phyloP scores from a whole-genome alignment of 2,888 invertebrate species.

The Acleris holmiana region DNA sequence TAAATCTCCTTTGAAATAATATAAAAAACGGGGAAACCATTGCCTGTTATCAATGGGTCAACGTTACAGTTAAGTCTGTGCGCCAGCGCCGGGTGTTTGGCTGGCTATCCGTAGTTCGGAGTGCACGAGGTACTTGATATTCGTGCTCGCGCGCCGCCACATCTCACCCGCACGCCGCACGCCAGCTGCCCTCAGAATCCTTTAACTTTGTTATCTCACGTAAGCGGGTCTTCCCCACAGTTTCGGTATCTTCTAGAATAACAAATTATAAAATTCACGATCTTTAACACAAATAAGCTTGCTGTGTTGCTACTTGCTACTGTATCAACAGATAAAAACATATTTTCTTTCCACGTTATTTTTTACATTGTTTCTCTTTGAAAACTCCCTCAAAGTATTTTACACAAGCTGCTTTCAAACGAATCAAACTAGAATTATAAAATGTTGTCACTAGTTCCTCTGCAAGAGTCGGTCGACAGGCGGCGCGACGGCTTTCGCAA shows the following conservation, averaged over 20 bases:
- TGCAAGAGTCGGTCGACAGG: constrained; percentile 22
- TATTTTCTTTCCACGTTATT: not conserved
- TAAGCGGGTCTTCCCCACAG: constrained; percentile 55
- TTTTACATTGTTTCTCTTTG: not conserved
- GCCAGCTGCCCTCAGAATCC: constrained; percentile 67
- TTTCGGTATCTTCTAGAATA: constrained; percentile 53
- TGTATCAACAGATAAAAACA: too few species aligned
- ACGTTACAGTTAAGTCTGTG: constrained; percentile 1
- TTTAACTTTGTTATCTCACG: constrained; percentile 71
- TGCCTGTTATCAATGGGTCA: not conserved
- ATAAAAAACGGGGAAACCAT: too few species aligned
- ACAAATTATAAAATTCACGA: constrained; percentile 46
- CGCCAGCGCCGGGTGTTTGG: constrained; percentile 1
- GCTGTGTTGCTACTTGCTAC: too few species aligned
- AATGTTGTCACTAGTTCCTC: constrained; percentile 30
- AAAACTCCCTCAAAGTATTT: constrained; percentile 2
- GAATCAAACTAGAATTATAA: constrained; percentile 24
- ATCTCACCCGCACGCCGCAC: constrained; percentile 61
- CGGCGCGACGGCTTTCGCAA: constrained; percentile 22
- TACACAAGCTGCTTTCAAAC: constrained; percentile 14
- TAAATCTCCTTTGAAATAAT: too few species aligned
- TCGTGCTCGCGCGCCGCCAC: constrained; percentile 64
- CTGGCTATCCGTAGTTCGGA: constrained; percentile 11
- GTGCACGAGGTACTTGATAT: constrained; percentile 66
- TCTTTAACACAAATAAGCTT: constrained; percentile 7